These are phyloP conservation scores for Elymnias hypermnestra DNA, from an alignment of 1,140 invertebrate species.

Conservation along the genomic window DNA sequence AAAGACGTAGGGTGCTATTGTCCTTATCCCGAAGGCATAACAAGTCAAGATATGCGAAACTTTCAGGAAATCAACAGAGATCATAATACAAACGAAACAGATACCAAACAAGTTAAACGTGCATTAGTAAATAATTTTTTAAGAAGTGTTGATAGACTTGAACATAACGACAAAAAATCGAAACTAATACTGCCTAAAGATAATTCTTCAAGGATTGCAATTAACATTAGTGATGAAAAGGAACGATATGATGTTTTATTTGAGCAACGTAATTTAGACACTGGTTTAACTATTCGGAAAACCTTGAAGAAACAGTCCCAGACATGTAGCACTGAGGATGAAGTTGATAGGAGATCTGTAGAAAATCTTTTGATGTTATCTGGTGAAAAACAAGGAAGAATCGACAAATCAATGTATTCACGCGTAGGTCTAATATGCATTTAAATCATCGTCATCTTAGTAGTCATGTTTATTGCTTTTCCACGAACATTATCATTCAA, in stretches of 20 bases:
- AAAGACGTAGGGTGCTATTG: conserved; percentile 1
- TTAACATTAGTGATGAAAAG: conserved; percentile 50
- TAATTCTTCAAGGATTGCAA: conserved; percentile 37
- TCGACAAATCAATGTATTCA: not conserved
- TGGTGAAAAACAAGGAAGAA: not conserved
- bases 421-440: not conserved
- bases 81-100: conserved; percentile 5
- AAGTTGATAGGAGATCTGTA: conserved; percentile 4
- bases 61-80: not conserved
- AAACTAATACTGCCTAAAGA: conserved; percentile 16
- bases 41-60: too few relatives aligned
- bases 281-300: conserved; percentile 35
- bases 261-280: conserved; percentile 28
- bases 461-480: too few relatives aligned
- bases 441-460: not conserved
- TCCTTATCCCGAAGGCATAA: not conserved
- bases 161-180: conserved; percentile 7
- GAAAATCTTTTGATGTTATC: conserved; percentile 20
- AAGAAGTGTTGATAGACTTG: conserved; percentile 15
- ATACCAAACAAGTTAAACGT: conserved; percentile 33
- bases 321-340: not conserved
- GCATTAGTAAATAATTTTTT: conserved; percentile 40
- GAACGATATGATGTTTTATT: conserved; percentile 46
- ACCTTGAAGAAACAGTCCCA: conserved; percentile 19
- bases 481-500: too few relatives aligned